A percentile compares a stretch with the other conserved stretches of the same genome.
Evolutionary conservation across 2,888 invertebrate genomes (phyloP).

Genomic region (Torymus auratus): DNA sequence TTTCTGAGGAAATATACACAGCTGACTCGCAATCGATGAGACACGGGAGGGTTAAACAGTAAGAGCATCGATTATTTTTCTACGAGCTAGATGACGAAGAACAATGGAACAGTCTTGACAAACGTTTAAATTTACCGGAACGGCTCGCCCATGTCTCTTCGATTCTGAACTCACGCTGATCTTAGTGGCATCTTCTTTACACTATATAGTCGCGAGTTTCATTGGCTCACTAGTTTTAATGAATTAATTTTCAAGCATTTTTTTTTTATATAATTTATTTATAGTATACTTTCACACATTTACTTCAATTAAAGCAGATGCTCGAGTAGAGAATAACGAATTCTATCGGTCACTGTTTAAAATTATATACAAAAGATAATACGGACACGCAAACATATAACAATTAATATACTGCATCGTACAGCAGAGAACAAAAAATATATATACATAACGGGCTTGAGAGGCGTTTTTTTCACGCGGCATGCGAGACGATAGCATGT

Average conservation of each 20-base stretch:
- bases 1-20: background rate
- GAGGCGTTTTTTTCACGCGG: slow-evolving; percentile 32
- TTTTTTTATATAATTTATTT: slow-evolving; percentile 24
- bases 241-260: slow-evolving; percentile 15
- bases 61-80: background rate
- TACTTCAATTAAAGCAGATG: slow-evolving; percentile 17
- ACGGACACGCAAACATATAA: slow-evolving; percentile 20
- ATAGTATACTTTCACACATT: slow-evolving; percentile 4
- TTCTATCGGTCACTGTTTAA: slow-evolving; percentile 1
- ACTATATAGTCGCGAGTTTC: slow-evolving; percentile 9
- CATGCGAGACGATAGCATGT: slow-evolving; percentile 30
- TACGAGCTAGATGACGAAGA: background rate
- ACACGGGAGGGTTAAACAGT: no score
- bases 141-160: slow-evolving; percentile 2
- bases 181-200: slow-evolving; percentile 13
- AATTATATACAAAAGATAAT: slow-evolving; percentile 1
- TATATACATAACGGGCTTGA: background rate
- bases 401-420: slow-evolving; percentile 25
- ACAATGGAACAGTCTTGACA: no score
- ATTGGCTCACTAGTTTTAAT: slow-evolving; percentile 12
- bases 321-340: background rate
- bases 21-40: slow-evolving; percentile 22
- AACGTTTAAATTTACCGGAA: background rate
- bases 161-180: slow-evolving; percentile 13
- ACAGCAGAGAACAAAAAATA: background rate